Base-by-base conservation (phyloP, 2,113 vertebrate species). In the Gallinago media region DNA sequence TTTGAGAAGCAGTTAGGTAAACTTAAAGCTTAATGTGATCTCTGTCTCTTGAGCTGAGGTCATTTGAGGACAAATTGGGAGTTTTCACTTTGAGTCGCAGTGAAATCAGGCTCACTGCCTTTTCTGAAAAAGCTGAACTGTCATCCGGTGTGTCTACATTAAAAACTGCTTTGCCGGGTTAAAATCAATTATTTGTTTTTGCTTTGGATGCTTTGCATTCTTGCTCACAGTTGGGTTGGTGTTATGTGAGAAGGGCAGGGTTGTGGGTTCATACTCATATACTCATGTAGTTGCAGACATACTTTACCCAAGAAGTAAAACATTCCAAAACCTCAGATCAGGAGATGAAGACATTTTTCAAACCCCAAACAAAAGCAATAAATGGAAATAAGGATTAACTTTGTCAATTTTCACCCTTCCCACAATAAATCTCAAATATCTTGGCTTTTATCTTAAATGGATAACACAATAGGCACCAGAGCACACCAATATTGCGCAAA, bases 181-280 rank as follows among this genome's bases (percentile, higher is more conserved):
- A 91, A 96, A 93, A 94, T 92, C 84, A 96, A 84, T 87, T 56
- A 85, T 78, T 96, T 97, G 80, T 89, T 94, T 96, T 97, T 94
- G 80, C 86, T 95, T 84, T 87, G 95, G 66, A 94, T 95, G 89
- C 62, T 94, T 96, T 81, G 91, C 91, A 95, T 96, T 96, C 94
- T 76, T 96, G 94, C 94, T 96, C 94, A 92, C 73, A 81, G 96
- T 92, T 94, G 95, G 92, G 58, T 25, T 86, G 70, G 65, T 94
- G 92, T 89, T 89, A 95, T 78, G 73, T 79, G 95, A 96, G 92
- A 91, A 91, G 91, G 92, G 92, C 89, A 95, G 80, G 86, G 66
- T 65, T 96, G 73, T 87, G 91, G 91, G n/a, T 62, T 92, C 62
- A 23, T 46, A 46, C 74, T 94, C 88, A 21, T 67, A 74, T 16